These are phyloP conservation scores for Montipora sp. DNA, from an alignment of 64 coral and sea anemone species.

Conservation along the genomic window DNA sequence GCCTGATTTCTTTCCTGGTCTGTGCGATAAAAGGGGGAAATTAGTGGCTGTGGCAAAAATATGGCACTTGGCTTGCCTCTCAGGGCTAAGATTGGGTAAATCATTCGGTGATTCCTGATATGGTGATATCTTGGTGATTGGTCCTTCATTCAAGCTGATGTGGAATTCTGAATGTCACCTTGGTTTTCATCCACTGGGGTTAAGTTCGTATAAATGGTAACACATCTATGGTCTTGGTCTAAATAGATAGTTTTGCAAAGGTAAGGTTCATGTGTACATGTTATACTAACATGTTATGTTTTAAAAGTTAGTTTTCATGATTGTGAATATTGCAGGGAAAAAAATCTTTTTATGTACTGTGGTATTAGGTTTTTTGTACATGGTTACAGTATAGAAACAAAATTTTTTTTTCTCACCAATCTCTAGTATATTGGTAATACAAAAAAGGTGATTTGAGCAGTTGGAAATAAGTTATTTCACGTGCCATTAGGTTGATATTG, in stretches of 20 bases:
- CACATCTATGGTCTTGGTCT: constrained; percentile 45
- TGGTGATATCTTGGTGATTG: constrained; percentile 27
- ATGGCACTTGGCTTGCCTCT: constrained; percentile 46
- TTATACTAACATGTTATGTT: background rate
- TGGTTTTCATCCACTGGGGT: constrained; percentile 40
- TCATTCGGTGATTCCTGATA: constrained; percentile 41
- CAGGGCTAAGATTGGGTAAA: constrained; percentile 45
- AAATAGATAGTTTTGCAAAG: constrained; percentile 51
- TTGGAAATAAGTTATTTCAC: too few species aligned
- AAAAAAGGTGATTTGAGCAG: too few species aligned
- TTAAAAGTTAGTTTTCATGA: background rate
- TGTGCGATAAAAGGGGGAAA: constrained; percentile 40
- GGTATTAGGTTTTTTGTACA: too few species aligned
- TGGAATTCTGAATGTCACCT: constrained; percentile 29
- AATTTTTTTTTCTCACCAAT: too few species aligned
- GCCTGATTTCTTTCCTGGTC: constrained; percentile 48
- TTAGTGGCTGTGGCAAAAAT: constrained; percentile 55
- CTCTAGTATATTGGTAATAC: too few species aligned
- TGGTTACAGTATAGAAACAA: too few species aligned
- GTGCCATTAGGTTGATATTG: too few species aligned
- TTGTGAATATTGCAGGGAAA: too few species aligned
- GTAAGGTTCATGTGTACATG: constrained; percentile 35
- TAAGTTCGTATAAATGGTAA: background rate
- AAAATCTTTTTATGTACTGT: too few species aligned
- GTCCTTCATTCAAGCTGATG: constrained; percentile 19